Evolutionary conservation across 2,113 vertebrate genomes (phyloP).

Genomic region (Carassius gibelio): DNA sequence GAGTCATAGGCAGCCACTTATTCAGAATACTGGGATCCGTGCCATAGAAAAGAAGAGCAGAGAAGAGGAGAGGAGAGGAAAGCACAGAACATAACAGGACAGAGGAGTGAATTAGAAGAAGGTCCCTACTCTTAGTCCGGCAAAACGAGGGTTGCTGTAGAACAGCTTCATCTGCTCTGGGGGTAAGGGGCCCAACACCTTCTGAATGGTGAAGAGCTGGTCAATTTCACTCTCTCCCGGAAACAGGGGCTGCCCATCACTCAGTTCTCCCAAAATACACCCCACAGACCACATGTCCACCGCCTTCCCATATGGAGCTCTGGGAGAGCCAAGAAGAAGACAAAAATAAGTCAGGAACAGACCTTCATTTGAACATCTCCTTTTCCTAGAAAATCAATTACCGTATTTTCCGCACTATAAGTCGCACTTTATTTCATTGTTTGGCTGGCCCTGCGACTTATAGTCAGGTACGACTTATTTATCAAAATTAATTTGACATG

Average conservation of each 20-base stretch:
- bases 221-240: conserved; percentile 99
- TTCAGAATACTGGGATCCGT: conserved; percentile 70
- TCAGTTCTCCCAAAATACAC: conserved; percentile 97
- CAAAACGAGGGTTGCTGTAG: conserved; percentile 48
- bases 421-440: too few species aligned
- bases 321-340: conserved; percentile 63
- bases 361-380: not conserved
- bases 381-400: too few species aligned
- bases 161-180: conserved; percentile 93
- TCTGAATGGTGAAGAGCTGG: conserved; percentile 99
- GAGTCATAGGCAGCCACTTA: conserved; percentile 66
- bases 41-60: conserved; percentile 50
- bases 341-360: conserved; percentile 11
- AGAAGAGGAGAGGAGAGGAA: not conserved
- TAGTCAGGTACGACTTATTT: too few species aligned
- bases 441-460: too few species aligned
- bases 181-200: conserved; percentile 94
- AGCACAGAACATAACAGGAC: conserved; percentile 31
- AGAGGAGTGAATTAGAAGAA: not conserved
- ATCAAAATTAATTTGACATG: too few species aligned
- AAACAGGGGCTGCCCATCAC: conserved; percentile 97
- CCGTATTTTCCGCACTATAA: too few species aligned
- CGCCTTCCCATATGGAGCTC: conserved; percentile 96
- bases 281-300: conserved; percentile 99
- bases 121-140: conserved; percentile 50